A percentile compares a stretch with the other conserved stretches of the same genome.
Evolutionary conservation across 2,113 vertebrate species (phyloP).

Genomic region (Polypterus senegalus): DNA sequence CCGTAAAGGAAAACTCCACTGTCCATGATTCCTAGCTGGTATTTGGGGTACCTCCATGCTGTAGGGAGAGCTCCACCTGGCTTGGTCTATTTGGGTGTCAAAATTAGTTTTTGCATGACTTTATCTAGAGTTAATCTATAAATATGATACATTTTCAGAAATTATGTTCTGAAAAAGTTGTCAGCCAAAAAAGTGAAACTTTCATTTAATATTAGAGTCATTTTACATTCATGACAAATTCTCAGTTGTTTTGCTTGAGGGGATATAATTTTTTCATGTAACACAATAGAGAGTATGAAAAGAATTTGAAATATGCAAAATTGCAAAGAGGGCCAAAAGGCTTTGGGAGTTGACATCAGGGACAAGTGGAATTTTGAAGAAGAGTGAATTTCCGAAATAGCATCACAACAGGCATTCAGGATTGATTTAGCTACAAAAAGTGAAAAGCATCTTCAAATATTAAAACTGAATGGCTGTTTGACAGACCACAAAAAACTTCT

Average conservation of each 20-base stretch:
- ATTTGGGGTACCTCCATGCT: no score
- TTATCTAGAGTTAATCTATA: no score
- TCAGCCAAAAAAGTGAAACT: background rate
- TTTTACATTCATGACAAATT: conserved; percentile 4
- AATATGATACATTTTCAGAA: no score
- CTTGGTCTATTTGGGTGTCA: no score
- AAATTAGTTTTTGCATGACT: no score
- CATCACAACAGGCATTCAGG: conserved; percentile 12
- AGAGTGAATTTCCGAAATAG: conserved; percentile 12
- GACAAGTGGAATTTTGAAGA: conserved; percentile 16
- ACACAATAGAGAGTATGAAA: conserved; percentile 8
- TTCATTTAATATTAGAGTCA: background rate
- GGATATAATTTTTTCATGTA: conserved; percentile 12
- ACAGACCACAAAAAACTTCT: no score
- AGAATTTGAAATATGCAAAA: conserved; percentile 1
- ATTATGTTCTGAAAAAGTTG: no score
- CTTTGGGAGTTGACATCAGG: conserved; percentile 13
- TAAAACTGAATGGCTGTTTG: no score
- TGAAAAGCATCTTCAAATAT: no score
- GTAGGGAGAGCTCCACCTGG: no score
- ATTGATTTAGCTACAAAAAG: background rate
- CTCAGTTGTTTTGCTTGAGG: background rate
- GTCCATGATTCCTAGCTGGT: no score
- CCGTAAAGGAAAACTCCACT: no score
- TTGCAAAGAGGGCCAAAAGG: conserved; percentile 14